These are phyloP conservation scores for Terrapene triunguis DNA, from an alignment of 2,113 vertebrate genomes.

Conservation along the genomic window DNA sequence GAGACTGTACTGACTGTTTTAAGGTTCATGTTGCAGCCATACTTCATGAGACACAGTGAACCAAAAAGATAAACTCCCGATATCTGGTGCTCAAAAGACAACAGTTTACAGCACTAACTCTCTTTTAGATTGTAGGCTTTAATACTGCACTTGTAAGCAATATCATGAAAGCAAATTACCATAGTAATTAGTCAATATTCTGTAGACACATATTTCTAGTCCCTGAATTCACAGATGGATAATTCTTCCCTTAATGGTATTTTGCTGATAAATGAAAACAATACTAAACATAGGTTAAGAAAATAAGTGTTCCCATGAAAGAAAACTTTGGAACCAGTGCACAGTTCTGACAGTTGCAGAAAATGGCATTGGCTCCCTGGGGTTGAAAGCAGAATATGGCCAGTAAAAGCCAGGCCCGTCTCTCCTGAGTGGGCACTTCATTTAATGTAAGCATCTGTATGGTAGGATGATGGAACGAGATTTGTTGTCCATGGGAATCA, in stretches of 20 bases:
- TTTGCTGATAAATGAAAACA: background rate
- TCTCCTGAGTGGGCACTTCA: background rate
- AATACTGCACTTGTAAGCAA: background rate
- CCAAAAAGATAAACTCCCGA: background rate
- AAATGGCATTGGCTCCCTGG: background rate
- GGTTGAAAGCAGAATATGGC: background rate
- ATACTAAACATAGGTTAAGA: background rate
- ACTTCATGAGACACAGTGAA: background rate
- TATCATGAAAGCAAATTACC: background rate
- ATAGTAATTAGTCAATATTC: background rate
- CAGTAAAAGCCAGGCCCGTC: background rate
- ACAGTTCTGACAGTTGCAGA: background rate
- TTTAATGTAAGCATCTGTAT: background rate
- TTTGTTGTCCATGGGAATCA: background rate
- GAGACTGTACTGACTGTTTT: background rate
- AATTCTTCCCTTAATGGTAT: background rate
- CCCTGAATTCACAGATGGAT: background rate
- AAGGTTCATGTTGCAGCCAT: background rate
- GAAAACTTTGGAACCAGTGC: background rate
- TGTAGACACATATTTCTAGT: background rate
- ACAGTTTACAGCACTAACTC: background rate
- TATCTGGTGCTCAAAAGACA: fast-evolving
- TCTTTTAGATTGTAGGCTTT: background rate
- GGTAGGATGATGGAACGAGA: background rate
- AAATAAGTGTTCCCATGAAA: background rate